phyloP scores from a whole-genome alignment of 1,140 invertebrate species.

The Drosophila mauritiana region DNA sequence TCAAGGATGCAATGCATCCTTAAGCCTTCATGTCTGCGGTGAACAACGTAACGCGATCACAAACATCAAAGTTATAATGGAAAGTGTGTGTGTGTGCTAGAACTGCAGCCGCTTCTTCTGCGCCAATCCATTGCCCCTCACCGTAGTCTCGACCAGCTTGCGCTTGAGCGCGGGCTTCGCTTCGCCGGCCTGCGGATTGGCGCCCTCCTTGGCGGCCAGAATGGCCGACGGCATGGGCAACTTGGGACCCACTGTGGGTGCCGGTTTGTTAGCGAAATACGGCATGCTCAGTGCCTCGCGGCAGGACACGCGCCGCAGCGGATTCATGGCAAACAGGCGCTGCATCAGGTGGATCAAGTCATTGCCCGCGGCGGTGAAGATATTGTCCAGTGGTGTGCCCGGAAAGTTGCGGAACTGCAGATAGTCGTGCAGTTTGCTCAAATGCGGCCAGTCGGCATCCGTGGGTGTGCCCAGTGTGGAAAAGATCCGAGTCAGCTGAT shows the following conservation, averaged over 20 bases:
- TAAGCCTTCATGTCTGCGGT: neutral
- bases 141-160: conserved; percentile 65
- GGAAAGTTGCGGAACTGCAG: conserved; percentile 96
- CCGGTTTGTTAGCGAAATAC: conserved; percentile 95
- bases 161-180: conserved; percentile 59
- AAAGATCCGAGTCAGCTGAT: conserved; percentile 98
- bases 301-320: conserved; percentile 92
- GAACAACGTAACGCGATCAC: neutral
- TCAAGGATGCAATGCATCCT: neutral
- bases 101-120: conserved; percentile 71
- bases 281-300: conserved; percentile 92
- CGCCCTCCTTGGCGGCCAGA: conserved; percentile 60
- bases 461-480: conserved; percentile 95
- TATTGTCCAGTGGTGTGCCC: conserved; percentile 93
- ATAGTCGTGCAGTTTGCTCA: conserved; percentile 95
- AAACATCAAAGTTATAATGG: neutral
- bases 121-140: conserved; percentile 55
- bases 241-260: conserved; percentile 91
- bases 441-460: conserved; percentile 96
- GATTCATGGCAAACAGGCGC: conserved; percentile 93
- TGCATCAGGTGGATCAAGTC: conserved; percentile 95
- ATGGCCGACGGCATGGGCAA: conserved; percentile 90
- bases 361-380: conserved; percentile 97
- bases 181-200: conserved; percentile 52
- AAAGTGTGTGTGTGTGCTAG: conserved; percentile 7